Percentiles rank a stretch among this genome's conserved stretches.
Conservation (phyloP, 37 sponge, comb jelly and placozoan genomes). For the Petrosia ficiformis region DNA sequence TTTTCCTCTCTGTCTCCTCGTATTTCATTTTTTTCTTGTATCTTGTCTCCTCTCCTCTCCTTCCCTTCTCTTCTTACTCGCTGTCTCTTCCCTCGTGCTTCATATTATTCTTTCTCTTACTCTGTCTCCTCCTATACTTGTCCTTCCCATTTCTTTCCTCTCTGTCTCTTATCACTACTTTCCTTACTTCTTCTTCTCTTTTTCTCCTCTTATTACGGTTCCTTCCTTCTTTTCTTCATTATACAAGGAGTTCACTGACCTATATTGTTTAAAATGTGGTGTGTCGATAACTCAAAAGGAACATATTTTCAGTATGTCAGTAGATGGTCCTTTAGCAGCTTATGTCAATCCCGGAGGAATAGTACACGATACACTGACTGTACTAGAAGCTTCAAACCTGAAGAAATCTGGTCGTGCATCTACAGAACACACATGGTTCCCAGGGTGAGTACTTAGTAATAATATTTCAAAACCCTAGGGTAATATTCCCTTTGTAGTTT, state of each 20-base stretch:
- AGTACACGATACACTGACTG: conserved; percentile 91
- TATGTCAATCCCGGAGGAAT: conserved; percentile 90
- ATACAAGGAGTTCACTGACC: conserved; percentile 36
- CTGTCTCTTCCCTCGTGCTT: too few species aligned
- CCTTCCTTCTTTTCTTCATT: neutral
- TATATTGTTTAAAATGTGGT: conserved; percentile 51
- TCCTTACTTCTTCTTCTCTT: neutral
- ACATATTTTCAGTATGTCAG: conserved; percentile 87
- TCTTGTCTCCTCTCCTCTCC: neutral
- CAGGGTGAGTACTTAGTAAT: conserved; percentile 62
- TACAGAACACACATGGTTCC: conserved; percentile 91
- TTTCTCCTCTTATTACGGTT: neutral
- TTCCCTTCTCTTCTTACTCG: neutral
- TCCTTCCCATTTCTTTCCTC: too few species aligned
- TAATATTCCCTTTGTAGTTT: neutral
- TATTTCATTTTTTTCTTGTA: too few species aligned
- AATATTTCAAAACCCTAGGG: too few species aligned
- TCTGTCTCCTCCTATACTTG: neutral
- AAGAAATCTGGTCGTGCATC: conserved; percentile 29
- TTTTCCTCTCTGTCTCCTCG: too few species aligned
- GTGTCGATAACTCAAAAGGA: conserved; percentile 54
- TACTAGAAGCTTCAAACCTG: conserved; percentile 45
- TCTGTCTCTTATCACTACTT: too few species aligned
- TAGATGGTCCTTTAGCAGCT: conserved; percentile 89
- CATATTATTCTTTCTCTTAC: neutral